Evolutionary conservation across 1,140 invertebrate genomes (phyloP).

Genomic region (Cyphomyrmex costatus): DNA sequence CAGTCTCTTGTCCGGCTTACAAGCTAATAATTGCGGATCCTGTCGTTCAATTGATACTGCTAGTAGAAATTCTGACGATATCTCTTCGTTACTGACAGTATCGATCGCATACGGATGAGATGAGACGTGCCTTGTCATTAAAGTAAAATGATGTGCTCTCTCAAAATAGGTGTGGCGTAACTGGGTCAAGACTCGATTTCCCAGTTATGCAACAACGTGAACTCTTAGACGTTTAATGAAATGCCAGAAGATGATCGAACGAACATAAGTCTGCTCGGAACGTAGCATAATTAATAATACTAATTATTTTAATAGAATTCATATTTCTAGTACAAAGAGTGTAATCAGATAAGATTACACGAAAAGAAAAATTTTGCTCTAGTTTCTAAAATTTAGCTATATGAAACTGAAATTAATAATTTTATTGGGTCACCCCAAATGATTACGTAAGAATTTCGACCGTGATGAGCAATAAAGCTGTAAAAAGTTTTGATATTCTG

Average conservation of each 20-base stretch:
- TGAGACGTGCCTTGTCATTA: constrained; percentile 6
- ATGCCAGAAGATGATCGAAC: background rate
- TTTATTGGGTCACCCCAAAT: too few species aligned
- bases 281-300: background rate
- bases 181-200: constrained; percentile 31
- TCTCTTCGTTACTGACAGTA: constrained; percentile 32
- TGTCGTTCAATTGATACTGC: background rate
- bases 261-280: background rate
- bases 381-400: too few species aligned
- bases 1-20: constrained; percentile 10
- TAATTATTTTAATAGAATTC: background rate
- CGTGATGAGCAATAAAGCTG: background rate
- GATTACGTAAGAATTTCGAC: too few species aligned
- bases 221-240: constrained; percentile 38
- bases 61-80: constrained; percentile 23
- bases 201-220: background rate
- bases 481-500: too few species aligned
- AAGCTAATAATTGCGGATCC: constrained; percentile 7
- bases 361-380: too few species aligned
- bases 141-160: constrained; percentile 29
- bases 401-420: too few species aligned
- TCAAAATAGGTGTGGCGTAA: constrained; percentile 15
- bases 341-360: background rate
- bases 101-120: constrained; percentile 8
- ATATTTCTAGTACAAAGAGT: background rate